These are phyloP conservation scores for Scolopax mira DNA, from an alignment of 2,113 vertebrate species.

Conservation along the genomic window DNA sequence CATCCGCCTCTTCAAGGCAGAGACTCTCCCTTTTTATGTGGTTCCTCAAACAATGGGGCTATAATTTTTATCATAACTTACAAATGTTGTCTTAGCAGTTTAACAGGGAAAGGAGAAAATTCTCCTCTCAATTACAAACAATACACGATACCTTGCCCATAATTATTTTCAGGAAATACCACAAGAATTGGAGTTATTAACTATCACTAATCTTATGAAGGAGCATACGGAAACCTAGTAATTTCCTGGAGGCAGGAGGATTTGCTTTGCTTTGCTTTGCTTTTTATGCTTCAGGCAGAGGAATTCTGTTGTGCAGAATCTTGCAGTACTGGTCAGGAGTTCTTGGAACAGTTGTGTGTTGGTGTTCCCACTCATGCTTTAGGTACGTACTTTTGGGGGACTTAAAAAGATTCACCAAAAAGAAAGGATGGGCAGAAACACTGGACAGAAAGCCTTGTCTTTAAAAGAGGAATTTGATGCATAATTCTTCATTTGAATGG, in stretches of 20 bases:
- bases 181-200: background rate
- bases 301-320: background rate
- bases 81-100: background rate
- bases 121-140: background rate
- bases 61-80: background rate
- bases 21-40: background rate
- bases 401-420: background rate
- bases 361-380: background rate
- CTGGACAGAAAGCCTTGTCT: background rate
- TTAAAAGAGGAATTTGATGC: background rate
- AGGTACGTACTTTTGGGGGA: rapidly evolving
- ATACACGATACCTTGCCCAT: background rate
- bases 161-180: constrained; percentile 32
- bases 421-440: background rate
- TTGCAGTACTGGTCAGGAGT: background rate
- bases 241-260: background rate
- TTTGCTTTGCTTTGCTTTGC: background rate
- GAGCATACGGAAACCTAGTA: background rate
- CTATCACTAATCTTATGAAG: background rate
- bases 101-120: background rate
- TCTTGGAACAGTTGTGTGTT: background rate
- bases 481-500: background rate
- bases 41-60: background rate
- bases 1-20: background rate
- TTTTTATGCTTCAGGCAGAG: background rate